phyloP scores from a whole-genome alignment of 2,797 vertebrate species.

The Cossypha niveicapilla region DNA sequence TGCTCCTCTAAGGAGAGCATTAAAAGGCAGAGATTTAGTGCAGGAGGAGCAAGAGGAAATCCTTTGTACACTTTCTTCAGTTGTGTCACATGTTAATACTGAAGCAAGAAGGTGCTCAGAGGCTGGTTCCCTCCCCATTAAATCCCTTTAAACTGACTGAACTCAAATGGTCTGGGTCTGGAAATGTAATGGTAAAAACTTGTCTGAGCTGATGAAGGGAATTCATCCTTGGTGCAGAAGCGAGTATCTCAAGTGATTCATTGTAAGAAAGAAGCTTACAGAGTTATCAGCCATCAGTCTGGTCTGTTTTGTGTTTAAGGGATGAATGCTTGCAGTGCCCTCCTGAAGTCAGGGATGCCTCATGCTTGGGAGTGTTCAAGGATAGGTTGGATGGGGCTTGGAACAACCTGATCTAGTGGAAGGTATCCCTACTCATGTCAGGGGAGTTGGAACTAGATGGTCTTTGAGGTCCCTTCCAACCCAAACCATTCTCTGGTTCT shows the following conservation, averaged over 20 bases:
- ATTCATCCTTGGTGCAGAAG: background rate
- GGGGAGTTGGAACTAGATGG: background rate
- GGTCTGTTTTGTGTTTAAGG: background rate
- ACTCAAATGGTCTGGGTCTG: background rate
- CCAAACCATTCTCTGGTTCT: background rate
- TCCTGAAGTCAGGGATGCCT: background rate
- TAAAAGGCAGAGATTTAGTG: background rate
- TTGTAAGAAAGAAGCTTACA: background rate
- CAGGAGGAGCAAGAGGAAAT: background rate
- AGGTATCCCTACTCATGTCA: background rate
- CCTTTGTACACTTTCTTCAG: background rate
- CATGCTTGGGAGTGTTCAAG: background rate
- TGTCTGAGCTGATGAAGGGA: background rate
- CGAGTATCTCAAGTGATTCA: accelerated
- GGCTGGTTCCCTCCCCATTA: background rate
- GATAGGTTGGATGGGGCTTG: background rate
- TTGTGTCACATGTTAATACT: background rate
- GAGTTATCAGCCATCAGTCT: background rate
- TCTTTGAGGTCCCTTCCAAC: background rate
- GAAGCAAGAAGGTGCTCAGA: background rate
- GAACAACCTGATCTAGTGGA: background rate
- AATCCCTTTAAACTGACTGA: background rate
- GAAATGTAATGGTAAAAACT: background rate
- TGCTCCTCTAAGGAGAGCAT: background rate
- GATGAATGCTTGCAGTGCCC: background rate